These are phyloP conservation scores for Clarias macrocephalus DNA, from an alignment of 2,113 vertebrate genomes.

Conservation along the genomic window DNA sequence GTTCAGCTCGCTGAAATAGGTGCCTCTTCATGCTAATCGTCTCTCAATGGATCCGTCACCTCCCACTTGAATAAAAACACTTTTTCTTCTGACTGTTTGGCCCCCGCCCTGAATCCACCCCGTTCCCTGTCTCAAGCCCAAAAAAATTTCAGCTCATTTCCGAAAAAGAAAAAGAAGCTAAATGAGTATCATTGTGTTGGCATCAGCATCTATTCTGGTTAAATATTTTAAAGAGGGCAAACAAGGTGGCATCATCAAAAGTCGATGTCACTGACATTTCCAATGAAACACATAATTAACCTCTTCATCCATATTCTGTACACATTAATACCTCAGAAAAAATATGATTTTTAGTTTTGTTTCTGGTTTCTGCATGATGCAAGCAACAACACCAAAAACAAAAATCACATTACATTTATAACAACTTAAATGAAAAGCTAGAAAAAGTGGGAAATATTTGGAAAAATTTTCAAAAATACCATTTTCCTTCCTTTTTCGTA, in stretches of 20 bases:
- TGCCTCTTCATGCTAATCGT: conserved; percentile 80
- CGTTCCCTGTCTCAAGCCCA: not conserved
- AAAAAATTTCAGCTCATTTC: not conserved
- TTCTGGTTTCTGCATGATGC: not conserved
- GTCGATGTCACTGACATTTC: not conserved
- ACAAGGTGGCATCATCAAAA: conserved; percentile 28
- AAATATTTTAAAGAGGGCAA: conserved; percentile 25
- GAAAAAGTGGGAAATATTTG: not conserved
- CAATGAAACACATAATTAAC: not conserved
- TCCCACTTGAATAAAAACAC: conserved; percentile 78
- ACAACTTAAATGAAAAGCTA: not conserved
- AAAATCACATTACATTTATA: not conserved
- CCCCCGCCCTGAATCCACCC: not conserved
- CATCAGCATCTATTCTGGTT: not conserved
- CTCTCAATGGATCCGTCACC: conserved; percentile 73
- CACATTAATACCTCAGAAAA: not conserved
- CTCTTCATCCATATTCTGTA: not conserved
- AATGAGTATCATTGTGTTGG: not conserved
- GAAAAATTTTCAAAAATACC: not conserved
- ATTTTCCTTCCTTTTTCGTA: not conserved
- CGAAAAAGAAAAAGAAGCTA: conserved; percentile 2
- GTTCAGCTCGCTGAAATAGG: conserved; percentile 69
- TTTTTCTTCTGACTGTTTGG: conserved; percentile 53
- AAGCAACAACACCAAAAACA: not conserved
- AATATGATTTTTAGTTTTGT: not conserved